A percentile compares a stretch with the other conserved stretches of the same genome.
These are phyloP conservation scores for Sebastes nivosus DNA, from an alignment of 2,797 vertebrate genomes.

Conservation along the genomic window DNA sequence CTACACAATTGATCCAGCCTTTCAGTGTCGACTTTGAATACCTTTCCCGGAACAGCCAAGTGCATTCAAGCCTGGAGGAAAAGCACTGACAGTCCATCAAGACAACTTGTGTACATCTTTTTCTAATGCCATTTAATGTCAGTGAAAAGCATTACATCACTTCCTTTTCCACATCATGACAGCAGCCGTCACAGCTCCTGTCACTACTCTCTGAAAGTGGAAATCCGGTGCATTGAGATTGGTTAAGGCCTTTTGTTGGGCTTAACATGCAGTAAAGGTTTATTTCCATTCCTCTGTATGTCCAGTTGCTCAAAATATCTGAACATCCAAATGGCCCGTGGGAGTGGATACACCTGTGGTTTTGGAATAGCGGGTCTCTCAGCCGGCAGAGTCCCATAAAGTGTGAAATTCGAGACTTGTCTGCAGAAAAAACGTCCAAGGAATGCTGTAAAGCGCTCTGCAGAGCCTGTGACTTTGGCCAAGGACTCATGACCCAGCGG, in stretches of 20 bases:
- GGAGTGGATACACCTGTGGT: slow-evolving; percentile 70
- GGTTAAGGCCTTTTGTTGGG: background rate
- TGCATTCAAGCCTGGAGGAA: slow-evolving; percentile 22
- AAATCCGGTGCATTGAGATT: background rate
- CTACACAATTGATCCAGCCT: slow-evolving; percentile 19
- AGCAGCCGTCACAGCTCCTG: background rate
- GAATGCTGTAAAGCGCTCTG: slow-evolving; percentile 65
- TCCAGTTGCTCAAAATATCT: slow-evolving; percentile 46
- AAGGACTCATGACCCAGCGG: slow-evolving; percentile 31
- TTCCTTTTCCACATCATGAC: slow-evolving; percentile 8
- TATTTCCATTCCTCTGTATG: slow-evolving; percentile 22
- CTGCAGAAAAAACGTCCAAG: slow-evolving; percentile 59
- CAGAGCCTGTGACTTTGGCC: slow-evolving; percentile 50
- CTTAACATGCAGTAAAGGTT: background rate
- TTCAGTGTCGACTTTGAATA: slow-evolving; percentile 32
- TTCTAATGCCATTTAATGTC: slow-evolving; percentile 10
- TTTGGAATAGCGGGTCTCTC: slow-evolving; percentile 56
- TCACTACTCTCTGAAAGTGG: background rate
- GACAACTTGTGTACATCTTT: slow-evolving; percentile 36
- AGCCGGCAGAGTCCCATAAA: slow-evolving; percentile 55
- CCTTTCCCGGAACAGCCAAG: slow-evolving; percentile 24
- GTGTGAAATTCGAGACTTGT: slow-evolving; percentile 69
- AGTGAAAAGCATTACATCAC: slow-evolving; percentile 15
- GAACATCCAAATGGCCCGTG: slow-evolving; percentile 43
- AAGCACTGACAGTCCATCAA: slow-evolving; percentile 8